Base-by-base conservation (phyloP, 1,140 invertebrate genomes). In the Diuraphis noxia region DNA sequence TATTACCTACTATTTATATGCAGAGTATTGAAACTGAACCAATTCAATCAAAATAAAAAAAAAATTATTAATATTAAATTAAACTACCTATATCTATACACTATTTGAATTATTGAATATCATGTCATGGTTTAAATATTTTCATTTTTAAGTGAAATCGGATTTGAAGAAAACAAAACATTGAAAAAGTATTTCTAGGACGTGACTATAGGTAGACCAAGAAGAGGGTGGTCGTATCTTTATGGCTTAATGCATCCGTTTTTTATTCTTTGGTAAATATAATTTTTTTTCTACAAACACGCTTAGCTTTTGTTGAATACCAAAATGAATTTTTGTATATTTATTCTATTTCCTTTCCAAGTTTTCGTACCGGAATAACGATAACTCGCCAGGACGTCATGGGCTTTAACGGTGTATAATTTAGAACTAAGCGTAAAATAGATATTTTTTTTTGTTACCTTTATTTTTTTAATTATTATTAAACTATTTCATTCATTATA, bases 211-310 rank as follows among this genome's bases (percentile, higher is more conserved):
- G 19, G 40, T n/a, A 40, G n/a, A 63, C 43, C 2, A 56, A 21
- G 40, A 46, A 49, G 19, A 23, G 25, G 0, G 38, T 77, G 19
- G 40, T 89, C 23, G 8, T 77, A 89, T 89, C 30, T 89, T 77
- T 77, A 77, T 89, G 21, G 88, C 25, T 30, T 72, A 36, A 72
- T 40, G 88, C 46, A 77, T 89, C 88, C 17, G 19, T 43, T 89
- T 72, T 46, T 77, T 40, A 41, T 34, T 72, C 40, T 89, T 88
- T 38, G 17, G 25, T 41, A 77, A 25, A 77, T 43, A 41, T 89
- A 89, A 89, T 89, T 77, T 89, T 88, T 77, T 88, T 77, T n/a
- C 40, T 17, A 13, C 30, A n/a, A 63, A 56, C 40, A 25, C 30
- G 77, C 34, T 34, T 89, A 41, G 9, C 88, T 77, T 72, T 89